Evolutionary conservation across 1,140 invertebrate species (phyloP).

Genomic region (Acromyrmex charruanus): DNA sequence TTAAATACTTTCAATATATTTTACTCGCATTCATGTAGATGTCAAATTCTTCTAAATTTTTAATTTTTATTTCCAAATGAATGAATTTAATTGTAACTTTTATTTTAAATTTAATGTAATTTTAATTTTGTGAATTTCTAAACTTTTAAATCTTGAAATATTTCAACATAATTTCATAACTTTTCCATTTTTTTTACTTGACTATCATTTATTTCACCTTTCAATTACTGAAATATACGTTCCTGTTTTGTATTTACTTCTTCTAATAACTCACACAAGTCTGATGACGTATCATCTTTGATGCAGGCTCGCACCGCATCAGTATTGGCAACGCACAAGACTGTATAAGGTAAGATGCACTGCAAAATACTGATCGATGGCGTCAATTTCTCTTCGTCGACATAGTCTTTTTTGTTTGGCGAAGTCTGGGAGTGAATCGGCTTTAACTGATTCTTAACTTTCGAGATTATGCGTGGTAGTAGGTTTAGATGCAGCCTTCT

Average conservation of each 20-base stretch:
- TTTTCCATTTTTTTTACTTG: neutral
- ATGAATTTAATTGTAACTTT: neutral
- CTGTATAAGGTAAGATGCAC: conserved; percentile 86
- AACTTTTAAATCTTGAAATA: neutral
- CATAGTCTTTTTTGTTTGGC: conserved; percentile 78
- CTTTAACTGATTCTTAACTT: conserved; percentile 81
- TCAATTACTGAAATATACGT: neutral
- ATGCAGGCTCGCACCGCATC: conserved; percentile 82
- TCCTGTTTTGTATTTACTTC: conserved; percentile 16
- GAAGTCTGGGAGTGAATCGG: conserved; percentile 76
- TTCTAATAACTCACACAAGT: conserved; percentile 82
- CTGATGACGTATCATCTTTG: conserved; percentile 81
- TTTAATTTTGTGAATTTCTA: neutral
- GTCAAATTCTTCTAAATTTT: neutral
- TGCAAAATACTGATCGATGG: conserved; percentile 84
- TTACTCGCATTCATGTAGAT: neutral
- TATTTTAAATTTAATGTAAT: neutral
- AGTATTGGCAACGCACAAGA: conserved; percentile 86
- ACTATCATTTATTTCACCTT: neutral
- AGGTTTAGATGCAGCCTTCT: conserved; percentile 86
- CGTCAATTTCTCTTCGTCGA: conserved; percentile 79
- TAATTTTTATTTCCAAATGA: neutral
- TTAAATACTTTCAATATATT: conserved; percentile 30
- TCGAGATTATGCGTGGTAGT: conserved; percentile 80
- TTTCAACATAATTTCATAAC: no score